These are phyloP conservation scores for Dreissena rostriformis DNA, from an alignment of 1,140 invertebrate genomes.

Conservation along the genomic window DNA sequence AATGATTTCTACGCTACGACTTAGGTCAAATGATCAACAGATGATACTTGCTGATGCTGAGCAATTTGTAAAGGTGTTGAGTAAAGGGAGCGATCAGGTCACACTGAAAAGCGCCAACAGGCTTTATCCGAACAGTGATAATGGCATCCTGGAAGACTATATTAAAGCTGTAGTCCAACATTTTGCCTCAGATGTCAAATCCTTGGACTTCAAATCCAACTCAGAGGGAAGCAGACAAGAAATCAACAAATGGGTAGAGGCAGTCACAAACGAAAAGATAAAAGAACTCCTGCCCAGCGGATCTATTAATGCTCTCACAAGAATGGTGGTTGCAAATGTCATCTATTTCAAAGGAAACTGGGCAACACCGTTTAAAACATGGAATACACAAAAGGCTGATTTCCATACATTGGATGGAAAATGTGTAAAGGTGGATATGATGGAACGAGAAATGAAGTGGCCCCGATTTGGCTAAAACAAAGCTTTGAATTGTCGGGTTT, in stretches of 20 bases:
- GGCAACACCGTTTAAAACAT: constrained; percentile 86
- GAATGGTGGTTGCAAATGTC: constrained; percentile 88
- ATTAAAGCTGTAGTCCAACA: constrained; percentile 8
- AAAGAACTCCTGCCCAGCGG: constrained; percentile 82
- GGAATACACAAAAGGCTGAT: constrained; percentile 81
- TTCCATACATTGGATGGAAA: constrained; percentile 69
- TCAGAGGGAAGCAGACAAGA: constrained; percentile 69
- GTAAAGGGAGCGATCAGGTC: constrained; percentile 16
- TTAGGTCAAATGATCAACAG: neutral
- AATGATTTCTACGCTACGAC: constrained; percentile 37
- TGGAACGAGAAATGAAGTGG: constrained; percentile 73
- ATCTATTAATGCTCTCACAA: constrained; percentile 83
- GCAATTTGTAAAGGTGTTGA: constrained; percentile 19
- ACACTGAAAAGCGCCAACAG: constrained; percentile 35
- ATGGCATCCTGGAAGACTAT: constrained; percentile 31
- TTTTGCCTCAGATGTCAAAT: constrained; percentile 38
- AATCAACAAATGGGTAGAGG: constrained; percentile 87
- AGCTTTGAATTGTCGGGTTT: constrained; percentile 86
- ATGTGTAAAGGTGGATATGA: constrained; percentile 76
- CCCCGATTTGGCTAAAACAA: constrained; percentile 85
- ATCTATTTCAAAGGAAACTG: constrained; percentile 90
- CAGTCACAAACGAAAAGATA: constrained; percentile 86
- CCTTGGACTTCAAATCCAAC: constrained; percentile 22
- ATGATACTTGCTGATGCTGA: constrained; percentile 25
- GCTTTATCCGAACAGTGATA: constrained; percentile 39